Evolutionary conservation across 1,140 invertebrate species (phyloP).

Genomic region (Danaus melanippus): DNA sequence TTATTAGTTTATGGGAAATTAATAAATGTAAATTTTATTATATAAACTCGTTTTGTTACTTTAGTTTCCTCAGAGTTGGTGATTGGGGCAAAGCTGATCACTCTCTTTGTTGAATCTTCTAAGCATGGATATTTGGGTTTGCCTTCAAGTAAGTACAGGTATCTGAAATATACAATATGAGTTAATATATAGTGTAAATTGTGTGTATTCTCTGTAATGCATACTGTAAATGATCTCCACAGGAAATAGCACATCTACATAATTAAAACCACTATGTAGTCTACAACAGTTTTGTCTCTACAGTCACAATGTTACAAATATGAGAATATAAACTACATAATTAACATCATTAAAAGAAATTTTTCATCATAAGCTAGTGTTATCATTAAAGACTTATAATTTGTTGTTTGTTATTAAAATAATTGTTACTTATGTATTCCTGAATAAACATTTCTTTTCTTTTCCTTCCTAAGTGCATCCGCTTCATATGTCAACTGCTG

Average conservation of each 20-base stretch:
- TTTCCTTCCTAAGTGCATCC: slow-evolving; percentile 81
- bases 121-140: slow-evolving; percentile 82
- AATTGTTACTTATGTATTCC: slow-evolving; percentile 81
- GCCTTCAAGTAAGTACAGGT: slow-evolving; percentile 83
- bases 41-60: slow-evolving; percentile 49
- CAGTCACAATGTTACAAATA: no score
- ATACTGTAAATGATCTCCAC: neutral
- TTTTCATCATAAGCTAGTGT: no score
- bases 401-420: no score
- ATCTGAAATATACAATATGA: slow-evolving; percentile 49
- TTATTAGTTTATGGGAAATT: neutral
- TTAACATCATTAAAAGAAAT: no score
- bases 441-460: slow-evolving; percentile 84
- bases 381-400: slow-evolving; percentile 3
- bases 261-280: no score
- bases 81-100: slow-evolving; percentile 88
- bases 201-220: no score
- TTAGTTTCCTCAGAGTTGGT: slow-evolving; percentile 87
- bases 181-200: no score
- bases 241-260: neutral
- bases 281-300: no score
- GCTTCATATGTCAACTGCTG: slow-evolving; percentile 81
- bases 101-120: slow-evolving; percentile 73
- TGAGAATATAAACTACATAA: no score
- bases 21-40: neutral